A percentile compares a stretch with the other conserved stretches of the same genome.
phyloP scores from a whole-genome alignment of 2,888 invertebrate species.

The Acanthosepion lycidas region DNA sequence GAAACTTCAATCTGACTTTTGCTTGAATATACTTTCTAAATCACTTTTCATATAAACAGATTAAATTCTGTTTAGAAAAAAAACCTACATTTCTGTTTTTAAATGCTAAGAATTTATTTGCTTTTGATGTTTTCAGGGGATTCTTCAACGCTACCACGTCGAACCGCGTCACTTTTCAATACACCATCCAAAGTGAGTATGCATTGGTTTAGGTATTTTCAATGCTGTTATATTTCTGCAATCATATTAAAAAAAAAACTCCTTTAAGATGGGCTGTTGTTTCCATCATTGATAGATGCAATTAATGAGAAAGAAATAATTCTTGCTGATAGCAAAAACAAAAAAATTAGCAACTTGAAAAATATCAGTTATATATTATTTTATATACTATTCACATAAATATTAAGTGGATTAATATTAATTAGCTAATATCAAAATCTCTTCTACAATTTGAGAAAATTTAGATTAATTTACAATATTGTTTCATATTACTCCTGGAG shows the following conservation, averaged over 20 bases:
- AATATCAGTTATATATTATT: no score
- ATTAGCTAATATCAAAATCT: no score
- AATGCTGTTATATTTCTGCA: background rate
- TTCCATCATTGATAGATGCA: background rate
- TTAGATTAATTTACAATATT: background rate
- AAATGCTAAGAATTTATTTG: background rate
- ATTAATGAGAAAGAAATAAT: background rate
- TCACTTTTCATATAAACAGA: no score
- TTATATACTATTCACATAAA: no score
- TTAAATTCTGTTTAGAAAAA: background rate
- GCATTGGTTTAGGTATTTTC: background rate
- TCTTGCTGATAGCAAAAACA: background rate
- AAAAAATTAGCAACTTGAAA: no score
- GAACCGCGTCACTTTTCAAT: conserved; percentile 45
- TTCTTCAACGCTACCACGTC: conserved; percentile 46
- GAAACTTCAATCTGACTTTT: no score
- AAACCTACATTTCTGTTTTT: background rate
- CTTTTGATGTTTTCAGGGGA: background rate
- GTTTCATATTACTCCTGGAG: no score
- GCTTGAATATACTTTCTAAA: no score
- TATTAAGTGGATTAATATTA: no score
- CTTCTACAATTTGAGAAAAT: background rate
- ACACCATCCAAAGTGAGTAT: conserved; percentile 34
- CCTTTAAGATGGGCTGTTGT: background rate
- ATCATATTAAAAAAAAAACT: background rate